Base-by-base conservation (phyloP, 2,797 vertebrate genomes). In the Peromyscus eremicus region DNA sequence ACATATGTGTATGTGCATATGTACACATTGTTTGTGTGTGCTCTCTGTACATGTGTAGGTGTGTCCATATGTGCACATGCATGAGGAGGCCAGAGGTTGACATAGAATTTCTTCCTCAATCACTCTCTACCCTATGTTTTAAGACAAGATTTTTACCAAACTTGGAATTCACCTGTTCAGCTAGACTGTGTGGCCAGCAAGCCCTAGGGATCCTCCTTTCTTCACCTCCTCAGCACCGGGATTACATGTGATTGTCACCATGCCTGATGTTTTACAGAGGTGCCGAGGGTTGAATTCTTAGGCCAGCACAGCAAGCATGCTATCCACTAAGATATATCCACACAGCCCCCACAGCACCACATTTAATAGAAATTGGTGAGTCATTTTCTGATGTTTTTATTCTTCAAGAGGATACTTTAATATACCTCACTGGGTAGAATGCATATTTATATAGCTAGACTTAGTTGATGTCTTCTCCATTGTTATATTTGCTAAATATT, bases 401-500 rank as follows among this genome's bases (percentile, higher is more conserved):
- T 88, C 7, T 86, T 94, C 88, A 91, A 91, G 13, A 27, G 46
- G 70, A 71, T 92, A 29, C 62, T 68, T 92, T 57, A 94, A 81
- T 73, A 2, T 71, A 73, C n/a, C 40, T 88, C 60, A 49, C 3
- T 82, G 14, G 80, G 7, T n/a, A 27, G 62, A 86, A 91, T 43
- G n/a, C 7, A 11, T 88, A 64, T 57, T 91, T 85, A 82, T 82
- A 3, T 66, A 66, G 5, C 19, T 90, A 37, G 0, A 25, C 0
- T 71, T 80, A 68, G 66, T 81, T 40, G 29, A 12, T 68, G 21
- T 76, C 21, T 57, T 89, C 52, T 86, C 43, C 64, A 11, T 34
- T n/a, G 11, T 91, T 88, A 68, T 57, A 68, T 81, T 60, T 85
- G 46, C 66, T 68, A 94, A 96, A 62, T 21, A 27, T 70, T 40